These are phyloP conservation scores for Corvus cornix DNA, from an alignment of 2,113 vertebrate species.

Conservation along the genomic window DNA sequence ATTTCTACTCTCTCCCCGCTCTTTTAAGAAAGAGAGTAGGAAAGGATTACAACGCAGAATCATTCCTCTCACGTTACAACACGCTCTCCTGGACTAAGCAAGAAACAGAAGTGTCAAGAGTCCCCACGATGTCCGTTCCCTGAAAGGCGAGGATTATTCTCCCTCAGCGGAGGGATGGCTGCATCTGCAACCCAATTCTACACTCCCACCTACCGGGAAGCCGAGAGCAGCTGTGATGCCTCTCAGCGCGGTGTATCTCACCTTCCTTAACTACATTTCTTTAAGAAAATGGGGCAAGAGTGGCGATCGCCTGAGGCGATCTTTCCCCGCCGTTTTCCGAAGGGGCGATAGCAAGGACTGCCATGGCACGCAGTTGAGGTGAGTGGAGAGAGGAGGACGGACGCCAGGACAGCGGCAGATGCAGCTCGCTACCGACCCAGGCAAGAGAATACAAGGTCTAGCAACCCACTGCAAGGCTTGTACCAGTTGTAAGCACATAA, in stretches of 20 bases:
- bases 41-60: not conserved
- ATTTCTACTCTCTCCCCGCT: not conserved
- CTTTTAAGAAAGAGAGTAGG: not conserved
- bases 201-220: not conserved
- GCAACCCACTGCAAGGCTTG: no score
- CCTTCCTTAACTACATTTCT: not conserved
- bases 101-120: not conserved
- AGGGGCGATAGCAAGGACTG: not conserved
- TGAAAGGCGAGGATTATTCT: no score
- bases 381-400: not conserved
- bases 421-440: not conserved
- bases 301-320: not conserved
- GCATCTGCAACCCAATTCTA: not conserved
- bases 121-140: not conserved
- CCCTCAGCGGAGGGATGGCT: not conserved
- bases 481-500: not conserved
- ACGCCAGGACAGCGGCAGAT: not conserved
- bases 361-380: not conserved
- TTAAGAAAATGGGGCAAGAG: not conserved
- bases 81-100: not conserved
- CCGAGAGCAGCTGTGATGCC: not conserved
- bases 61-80: not conserved
- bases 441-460: not conserved
- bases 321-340: not conserved
- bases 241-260: rapidly evolving